A percentile compares a stretch with the other conserved stretches of the same genome.
These are phyloP conservation scores for Erithacus rubecula DNA, from an alignment of 2,797 vertebrate genomes.

Conservation along the genomic window DNA sequence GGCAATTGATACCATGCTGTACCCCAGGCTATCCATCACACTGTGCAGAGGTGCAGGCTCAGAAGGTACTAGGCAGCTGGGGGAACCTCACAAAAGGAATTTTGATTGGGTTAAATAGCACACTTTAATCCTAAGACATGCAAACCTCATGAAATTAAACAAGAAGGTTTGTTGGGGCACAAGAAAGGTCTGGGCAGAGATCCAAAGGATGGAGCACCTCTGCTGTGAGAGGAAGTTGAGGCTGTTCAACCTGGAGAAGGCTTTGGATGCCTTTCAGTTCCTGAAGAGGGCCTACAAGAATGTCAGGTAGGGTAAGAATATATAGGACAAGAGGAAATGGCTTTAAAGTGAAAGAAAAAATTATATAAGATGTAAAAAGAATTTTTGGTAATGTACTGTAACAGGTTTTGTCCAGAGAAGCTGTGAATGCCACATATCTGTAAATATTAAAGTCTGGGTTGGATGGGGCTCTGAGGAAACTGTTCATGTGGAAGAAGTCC, in stretches of 20 bases:
- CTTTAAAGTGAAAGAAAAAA: neutral
- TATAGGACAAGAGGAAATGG: neutral
- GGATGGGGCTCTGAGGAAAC: neutral
- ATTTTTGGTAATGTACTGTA: neutral
- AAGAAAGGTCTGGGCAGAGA: neutral
- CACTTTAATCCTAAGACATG: neutral
- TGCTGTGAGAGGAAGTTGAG: neutral
- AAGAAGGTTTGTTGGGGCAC: neutral
- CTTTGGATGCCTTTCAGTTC: neutral
- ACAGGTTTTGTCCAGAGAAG: neutral
- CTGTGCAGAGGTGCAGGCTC: rapidly evolving
- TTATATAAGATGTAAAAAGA: neutral
- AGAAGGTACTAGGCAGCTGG: neutral
- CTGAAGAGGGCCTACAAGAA: neutral
- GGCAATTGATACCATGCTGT: too few species aligned
- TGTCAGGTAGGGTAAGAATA: too few species aligned
- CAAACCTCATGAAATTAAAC: neutral
- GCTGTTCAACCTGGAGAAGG: neutral
- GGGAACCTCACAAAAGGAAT: neutral
- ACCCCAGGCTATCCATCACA: neutral
- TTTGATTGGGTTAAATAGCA: neutral
- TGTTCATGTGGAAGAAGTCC: neutral
- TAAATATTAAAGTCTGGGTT: neutral
- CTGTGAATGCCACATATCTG: neutral
- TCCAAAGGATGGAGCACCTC: too few species aligned